Evolutionary conservation across 2,888 invertebrate species (phyloP), one percentile per base, ranked within the genome.

Genomic region (Deilephila porcellus): DNA sequence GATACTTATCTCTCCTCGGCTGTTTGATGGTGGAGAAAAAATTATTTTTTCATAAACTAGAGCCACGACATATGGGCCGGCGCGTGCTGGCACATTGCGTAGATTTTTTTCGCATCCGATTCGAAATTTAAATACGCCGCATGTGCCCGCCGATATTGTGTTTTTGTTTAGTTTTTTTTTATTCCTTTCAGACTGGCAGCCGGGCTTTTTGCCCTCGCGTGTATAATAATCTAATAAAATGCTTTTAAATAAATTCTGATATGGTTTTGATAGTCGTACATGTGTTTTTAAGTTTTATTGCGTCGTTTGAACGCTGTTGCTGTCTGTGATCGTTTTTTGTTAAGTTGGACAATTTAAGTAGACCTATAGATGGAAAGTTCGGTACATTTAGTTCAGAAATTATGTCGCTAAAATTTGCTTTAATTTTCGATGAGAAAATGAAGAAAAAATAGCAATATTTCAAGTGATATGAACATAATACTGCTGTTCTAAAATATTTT

Each of bases 51-150:
- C 83, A 81, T 77, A 79, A 75, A 73, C 76, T 76, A 82, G 63
- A 37, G 64, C 80, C 73, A 79, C 77, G 79, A 80, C 93, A 93
- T 91, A 93, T 93, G 93, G 90, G 86, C 85, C 81, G 86, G 92
- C 93, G 92, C 93, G 93, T 93, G 93, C 93, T 85, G 80, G 86
- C 93, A 93, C 93, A 93, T 93, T 93, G 93, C 93, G 93, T 85
- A 80, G 80, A 88, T 91, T 93, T 94, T 93, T 94, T 93, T 93
- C 89, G 91, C 93, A 93, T 94, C 93, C 93, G 92, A 93, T 93
- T 92, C 88, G 88, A 91, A 91, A 91, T 89, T 88, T 85, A 82
- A 86, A 86, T 85, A 88, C 87, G 81, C 85, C 85, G 89, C 90
- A 92, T 90, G 89, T 88, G 92, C 88, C 85, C 86, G 87, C 86